Percentiles rank a stretch among this genome's conserved stretches.
These are phyloP conservation scores for Brachyistius frenatus DNA, from an alignment of 2,113 vertebrate genomes.

Conservation along the genomic window DNA sequence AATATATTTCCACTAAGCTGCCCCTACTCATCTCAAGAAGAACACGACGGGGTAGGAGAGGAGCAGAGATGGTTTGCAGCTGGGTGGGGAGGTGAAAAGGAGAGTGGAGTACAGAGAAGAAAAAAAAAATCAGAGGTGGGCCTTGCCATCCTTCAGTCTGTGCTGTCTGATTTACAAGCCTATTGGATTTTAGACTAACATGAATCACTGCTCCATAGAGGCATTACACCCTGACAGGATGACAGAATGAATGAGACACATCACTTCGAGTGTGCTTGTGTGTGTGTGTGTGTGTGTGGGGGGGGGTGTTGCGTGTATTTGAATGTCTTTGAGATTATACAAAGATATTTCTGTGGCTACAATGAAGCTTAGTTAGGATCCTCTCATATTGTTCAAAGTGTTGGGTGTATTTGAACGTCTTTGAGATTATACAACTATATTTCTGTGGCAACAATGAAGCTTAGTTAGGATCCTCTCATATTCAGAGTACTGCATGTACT, in stretches of 20 bases:
- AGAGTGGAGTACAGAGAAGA: conserved; percentile 23
- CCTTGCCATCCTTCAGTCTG: conserved; percentile 59
- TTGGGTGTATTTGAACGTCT: conserved; percentile 15
- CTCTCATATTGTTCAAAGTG: conserved; percentile 20
- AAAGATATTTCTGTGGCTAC: conserved; percentile 48
- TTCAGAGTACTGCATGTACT: conserved; percentile 31
- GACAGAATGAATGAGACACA: conserved; percentile 70
- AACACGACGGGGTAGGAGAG: conserved; percentile 30
- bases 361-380: conserved; percentile 47
- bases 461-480: conserved; percentile 39
- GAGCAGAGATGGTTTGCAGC: conserved; percentile 6
- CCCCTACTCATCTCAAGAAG: conserved; percentile 56
- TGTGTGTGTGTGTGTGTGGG: conserved; percentile 8
- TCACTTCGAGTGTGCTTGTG: conserved; percentile 36
- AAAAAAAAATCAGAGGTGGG: conserved; percentile 36
- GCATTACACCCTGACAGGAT: conserved; percentile 70
- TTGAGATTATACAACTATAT: conserved; percentile 34
- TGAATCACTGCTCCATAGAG: conserved; percentile 77
- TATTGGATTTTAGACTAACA: conserved; percentile 81
- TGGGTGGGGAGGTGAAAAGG: conserved; percentile 29
- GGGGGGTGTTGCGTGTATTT: conserved; percentile 37
- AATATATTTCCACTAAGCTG: conserved; percentile 60
- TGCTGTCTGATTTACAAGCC: conserved; percentile 79
- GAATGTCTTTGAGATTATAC: conserved; percentile 46
- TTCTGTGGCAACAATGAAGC: conserved; percentile 51